Evolutionary conservation across 2,888 invertebrate genomes (phyloP), one percentile per base, ranked within the genome.

Genomic region (Strigamia maritima): DNA sequence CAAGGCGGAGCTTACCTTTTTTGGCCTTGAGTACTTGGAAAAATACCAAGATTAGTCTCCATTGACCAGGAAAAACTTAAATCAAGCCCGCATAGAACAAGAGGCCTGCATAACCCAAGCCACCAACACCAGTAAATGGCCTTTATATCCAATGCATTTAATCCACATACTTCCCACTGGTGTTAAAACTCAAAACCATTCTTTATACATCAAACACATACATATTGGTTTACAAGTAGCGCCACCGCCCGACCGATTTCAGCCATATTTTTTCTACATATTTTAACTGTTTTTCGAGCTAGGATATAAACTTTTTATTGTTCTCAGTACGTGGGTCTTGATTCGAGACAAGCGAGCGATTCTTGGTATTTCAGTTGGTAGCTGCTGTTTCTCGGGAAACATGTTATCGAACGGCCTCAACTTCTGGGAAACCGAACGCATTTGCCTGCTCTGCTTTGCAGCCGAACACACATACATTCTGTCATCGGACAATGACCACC

Each of bases 351-450:
- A 22, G 24, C 60, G 60, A 60, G 60, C 24, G 60, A 60, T 60
- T 60, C 60, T 60, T 19, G 60, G 60, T 60, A 60, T 60, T 60
- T 60, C 22, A 60, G 22, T 60, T 24, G 60, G 10, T 60, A 19
- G 70, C 26, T 10, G 28, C 10, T 6, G 26, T 28, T 75, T 75
- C 76, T 35, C 28, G 76, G 10, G 28, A 75, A 75, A 75, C 35
- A 35, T 75, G 76, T 75, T 75, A 75, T 75, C 76, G 76, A 75
- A 22, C 76, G 76, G 40, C 31, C 40, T 40, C n/a, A 70, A 70
- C 28, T 75, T 75, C 76, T 75, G 76, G 76, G 76, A 75, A 75
- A 35, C n/a, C 54, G 54, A 54, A 26, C 70, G 28, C 70, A 70
- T 70, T 70, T 70, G 70, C 70, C 28, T 26, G 70, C 70, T 70